These are phyloP conservation scores for Saccostrea echinata DNA, from an alignment of 1,140 invertebrate genomes.

Conservation along the genomic window DNA sequence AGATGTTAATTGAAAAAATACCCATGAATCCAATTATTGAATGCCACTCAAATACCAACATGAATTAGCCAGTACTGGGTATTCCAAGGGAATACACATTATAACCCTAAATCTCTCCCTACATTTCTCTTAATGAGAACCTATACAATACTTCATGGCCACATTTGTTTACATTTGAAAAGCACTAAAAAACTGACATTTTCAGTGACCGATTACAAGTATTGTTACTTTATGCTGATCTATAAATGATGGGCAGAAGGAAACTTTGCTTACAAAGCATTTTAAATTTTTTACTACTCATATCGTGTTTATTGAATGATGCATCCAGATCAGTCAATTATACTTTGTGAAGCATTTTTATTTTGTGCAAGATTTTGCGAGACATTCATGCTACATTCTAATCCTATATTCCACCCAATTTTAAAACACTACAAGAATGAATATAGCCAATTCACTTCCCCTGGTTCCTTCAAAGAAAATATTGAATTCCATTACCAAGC, in stretches of 20 bases:
- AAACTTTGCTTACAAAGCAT: background rate
- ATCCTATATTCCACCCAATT: too few species aligned
- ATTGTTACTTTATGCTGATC: background rate
- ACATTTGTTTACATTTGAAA: conserved; percentile 33
- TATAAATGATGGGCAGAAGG: background rate
- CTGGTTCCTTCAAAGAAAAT: too few species aligned
- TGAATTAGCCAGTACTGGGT: background rate
- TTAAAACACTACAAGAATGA: too few species aligned
- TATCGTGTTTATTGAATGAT: background rate
- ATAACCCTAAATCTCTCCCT: conserved; percentile 21
- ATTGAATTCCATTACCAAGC: too few species aligned
- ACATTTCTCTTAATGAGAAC: conserved; percentile 23
- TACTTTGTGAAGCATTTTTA: too few species aligned
- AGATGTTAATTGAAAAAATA: conserved; percentile 34
- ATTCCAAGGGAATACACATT: conserved; percentile 21
- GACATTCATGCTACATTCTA: too few species aligned
- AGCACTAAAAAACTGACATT: conserved; percentile 23
- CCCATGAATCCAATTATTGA: conserved; percentile 34
- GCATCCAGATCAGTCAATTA: too few species aligned
- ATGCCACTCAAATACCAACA: conserved; percentile 16
- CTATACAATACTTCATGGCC: background rate
- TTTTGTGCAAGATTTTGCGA: too few species aligned
- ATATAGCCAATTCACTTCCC: too few species aligned
- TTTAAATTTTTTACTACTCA: background rate
- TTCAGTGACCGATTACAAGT: background rate